Conservation (phyloP, 2,113 vertebrate genomes). For the Dasyornis broadbenti region DNA sequence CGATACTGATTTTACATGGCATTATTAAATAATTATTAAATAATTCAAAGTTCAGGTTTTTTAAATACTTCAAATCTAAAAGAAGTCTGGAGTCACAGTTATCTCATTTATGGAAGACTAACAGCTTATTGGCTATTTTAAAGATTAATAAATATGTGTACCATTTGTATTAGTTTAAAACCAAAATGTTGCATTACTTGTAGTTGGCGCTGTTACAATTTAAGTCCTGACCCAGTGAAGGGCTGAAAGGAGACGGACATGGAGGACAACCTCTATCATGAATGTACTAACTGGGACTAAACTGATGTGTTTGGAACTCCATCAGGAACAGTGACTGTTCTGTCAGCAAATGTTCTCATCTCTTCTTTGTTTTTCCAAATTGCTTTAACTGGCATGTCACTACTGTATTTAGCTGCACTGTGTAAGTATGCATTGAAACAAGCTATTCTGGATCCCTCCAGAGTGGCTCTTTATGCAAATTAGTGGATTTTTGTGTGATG, state of each 20-base stretch:
- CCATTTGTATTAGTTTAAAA: neutral
- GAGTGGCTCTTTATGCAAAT: neutral
- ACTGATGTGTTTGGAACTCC: neutral
- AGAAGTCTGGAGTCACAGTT: rapidly evolving
- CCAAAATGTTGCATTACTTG: neutral
- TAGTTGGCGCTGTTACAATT: neutral
- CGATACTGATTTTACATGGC: neutral
- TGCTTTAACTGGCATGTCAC: neutral
- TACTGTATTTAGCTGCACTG: neutral
- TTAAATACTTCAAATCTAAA: too few species aligned
- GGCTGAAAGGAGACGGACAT: neutral
- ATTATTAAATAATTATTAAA: neutral
- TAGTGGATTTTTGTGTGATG: neutral
- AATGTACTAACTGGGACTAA: neutral
- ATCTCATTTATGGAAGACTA: neutral
- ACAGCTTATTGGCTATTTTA: neutral
- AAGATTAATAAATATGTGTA: neutral
- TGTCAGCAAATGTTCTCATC: neutral
- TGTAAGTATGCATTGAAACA: neutral
- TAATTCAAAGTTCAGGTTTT: too few species aligned
- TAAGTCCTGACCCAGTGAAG: neutral
- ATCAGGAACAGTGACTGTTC: neutral
- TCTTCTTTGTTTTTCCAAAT: neutral
- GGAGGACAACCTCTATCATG: neutral
- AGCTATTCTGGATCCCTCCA: neutral